phyloP scores from a whole-genome alignment of 2,797 vertebrate genomes.

The Buphagus erythrorhynchus region DNA sequence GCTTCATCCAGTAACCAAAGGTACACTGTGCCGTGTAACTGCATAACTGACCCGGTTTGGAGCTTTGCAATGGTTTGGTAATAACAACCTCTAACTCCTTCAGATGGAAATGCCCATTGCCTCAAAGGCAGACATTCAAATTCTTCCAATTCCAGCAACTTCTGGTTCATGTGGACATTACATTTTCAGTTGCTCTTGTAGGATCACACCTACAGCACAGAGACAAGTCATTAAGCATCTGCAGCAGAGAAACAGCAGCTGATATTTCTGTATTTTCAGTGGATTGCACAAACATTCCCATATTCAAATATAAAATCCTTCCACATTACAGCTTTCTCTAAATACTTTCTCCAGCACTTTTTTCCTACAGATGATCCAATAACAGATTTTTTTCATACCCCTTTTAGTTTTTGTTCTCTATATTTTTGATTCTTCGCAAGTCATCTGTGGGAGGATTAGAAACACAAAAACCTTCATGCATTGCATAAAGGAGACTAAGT shows the following conservation, averaged over 20 bases:
- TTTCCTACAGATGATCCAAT: not conserved
- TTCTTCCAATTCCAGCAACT: not conserved
- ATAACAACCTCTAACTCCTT: conserved; percentile 69
- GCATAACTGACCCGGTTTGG: conserved; percentile 61
- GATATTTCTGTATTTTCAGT: not conserved
- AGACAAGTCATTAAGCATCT: not conserved
- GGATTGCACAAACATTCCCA: not conserved
- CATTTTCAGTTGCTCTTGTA: fast-evolving
- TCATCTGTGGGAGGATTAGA: not conserved
- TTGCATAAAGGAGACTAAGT: not conserved
- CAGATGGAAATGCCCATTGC: not conserved
- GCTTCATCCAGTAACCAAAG: conserved; percentile 67
- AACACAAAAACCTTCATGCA: not conserved
- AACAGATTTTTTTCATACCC: not conserved
- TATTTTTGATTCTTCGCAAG: not conserved
- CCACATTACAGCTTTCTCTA: not conserved
- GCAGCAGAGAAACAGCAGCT: not conserved
- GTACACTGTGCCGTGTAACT: conserved; percentile 63
- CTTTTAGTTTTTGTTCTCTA: not conserved
- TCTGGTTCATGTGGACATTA: not conserved
- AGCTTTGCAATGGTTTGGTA: conserved; percentile 66
- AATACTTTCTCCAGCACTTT: not conserved
- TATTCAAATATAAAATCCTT: not conserved
- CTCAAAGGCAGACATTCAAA: not conserved
- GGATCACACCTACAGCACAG: not conserved